These are phyloP conservation scores for Sialia sialis DNA, from an alignment of 2,113 vertebrate species.

Conservation along the genomic window DNA sequence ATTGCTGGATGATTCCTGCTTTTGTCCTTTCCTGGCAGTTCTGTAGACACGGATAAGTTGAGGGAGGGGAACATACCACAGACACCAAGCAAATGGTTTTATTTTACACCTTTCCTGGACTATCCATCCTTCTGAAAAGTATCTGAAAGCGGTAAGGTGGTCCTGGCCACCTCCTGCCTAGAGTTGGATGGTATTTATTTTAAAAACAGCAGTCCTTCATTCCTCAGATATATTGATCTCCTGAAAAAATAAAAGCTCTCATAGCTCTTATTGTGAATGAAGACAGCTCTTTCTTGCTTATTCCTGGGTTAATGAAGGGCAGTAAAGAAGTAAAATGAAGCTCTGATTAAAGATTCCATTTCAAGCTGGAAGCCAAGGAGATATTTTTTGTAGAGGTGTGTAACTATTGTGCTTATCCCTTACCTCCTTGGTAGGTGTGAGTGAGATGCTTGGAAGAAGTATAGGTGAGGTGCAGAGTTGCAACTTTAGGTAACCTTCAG, in stretches of 20 bases:
- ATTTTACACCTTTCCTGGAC: neutral
- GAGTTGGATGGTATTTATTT: neutral
- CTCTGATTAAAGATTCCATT: neutral
- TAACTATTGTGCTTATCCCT: neutral
- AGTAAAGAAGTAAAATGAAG: neutral
- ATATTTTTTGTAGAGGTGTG: fast-evolving
- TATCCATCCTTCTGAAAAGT: neutral
- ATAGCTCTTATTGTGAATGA: neutral
- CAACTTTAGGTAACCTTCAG: neutral
- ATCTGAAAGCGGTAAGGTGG: neutral
- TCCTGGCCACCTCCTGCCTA: neutral
- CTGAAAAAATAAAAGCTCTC: neutral
- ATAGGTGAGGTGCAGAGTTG: neutral
- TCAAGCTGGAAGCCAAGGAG: neutral
- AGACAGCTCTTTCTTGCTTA: neutral
- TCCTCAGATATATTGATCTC: neutral
- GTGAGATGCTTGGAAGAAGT: neutral
- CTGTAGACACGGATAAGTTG: neutral
- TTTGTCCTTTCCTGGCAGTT: neutral
- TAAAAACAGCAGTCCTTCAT: neutral
- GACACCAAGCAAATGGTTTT: neutral
- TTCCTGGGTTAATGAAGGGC: neutral
- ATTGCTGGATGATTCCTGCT: neutral
- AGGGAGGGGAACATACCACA: neutral
- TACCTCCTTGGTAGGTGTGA: neutral